Evolutionary conservation across 2,797 vertebrate genomes (phyloP).

Genomic region (Enteromius unitaeniatus): DNA sequence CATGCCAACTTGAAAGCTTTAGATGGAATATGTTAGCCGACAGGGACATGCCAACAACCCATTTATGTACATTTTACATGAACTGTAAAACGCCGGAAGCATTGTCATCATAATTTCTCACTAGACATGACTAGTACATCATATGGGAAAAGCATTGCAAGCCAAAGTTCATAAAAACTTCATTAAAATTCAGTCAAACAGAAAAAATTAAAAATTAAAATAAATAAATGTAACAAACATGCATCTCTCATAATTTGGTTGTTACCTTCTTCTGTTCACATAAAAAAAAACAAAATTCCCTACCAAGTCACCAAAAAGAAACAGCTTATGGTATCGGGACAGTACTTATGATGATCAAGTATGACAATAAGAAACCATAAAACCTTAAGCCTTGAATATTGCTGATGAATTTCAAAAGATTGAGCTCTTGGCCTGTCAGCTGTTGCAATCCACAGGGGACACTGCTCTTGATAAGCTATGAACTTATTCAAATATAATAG

Average conservation of each 20-base stretch:
- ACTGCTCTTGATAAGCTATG: background rate
- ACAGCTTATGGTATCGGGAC: slow-evolving; percentile 50
- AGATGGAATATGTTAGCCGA: background rate
- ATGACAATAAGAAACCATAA: slow-evolving; percentile 18
- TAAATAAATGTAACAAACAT: slow-evolving; percentile 59
- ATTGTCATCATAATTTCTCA: background rate
- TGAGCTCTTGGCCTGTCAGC: slow-evolving; percentile 32
- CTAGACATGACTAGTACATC: slow-evolving; percentile 3
- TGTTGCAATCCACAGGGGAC: background rate
- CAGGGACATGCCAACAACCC: background rate
- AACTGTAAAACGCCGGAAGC: background rate
- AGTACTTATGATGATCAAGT: background rate
- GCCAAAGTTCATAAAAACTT: background rate
- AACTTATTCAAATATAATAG: background rate
- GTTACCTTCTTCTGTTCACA: slow-evolving; percentile 72
- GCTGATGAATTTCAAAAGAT: slow-evolving; percentile 39
- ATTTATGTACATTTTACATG: background rate
- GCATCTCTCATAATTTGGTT: slow-evolving; percentile 69
- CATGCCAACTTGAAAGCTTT: background rate
- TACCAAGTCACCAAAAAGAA: slow-evolving; percentile 75
- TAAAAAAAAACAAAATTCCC: slow-evolving; percentile 64
- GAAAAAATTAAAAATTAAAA: background rate
- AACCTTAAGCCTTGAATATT: slow-evolving; percentile 54
- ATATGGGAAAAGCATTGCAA: background rate
- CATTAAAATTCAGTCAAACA: background rate